Conservation (phyloP, 2,888 invertebrate genomes). For the Cheilosia soror region DNA sequence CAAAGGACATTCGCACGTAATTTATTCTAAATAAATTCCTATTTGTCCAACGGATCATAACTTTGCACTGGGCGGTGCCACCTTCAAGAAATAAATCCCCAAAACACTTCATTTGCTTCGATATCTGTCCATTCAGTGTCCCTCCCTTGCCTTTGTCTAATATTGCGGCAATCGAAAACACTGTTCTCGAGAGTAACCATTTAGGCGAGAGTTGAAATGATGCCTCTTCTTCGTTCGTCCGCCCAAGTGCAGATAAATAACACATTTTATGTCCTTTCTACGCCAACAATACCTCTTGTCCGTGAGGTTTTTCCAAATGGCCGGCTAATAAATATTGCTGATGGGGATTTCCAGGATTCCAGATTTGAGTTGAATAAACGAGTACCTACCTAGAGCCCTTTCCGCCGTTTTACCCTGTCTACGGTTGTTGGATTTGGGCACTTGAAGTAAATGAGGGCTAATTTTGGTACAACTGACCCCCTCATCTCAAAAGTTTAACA, state of each 20-base stretch:
- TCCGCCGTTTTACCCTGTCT: background rate
- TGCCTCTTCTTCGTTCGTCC: constrained; percentile 31
- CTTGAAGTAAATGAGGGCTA: constrained; percentile 60
- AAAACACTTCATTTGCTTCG: constrained; percentile 54
- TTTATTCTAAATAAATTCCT: constrained; percentile 19
- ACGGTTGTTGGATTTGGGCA: constrained; percentile 30
- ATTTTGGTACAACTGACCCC: constrained; percentile 49
- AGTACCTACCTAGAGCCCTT: constrained; percentile 8
- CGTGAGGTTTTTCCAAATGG: constrained; percentile 70
- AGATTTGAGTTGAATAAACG: constrained; percentile 64
- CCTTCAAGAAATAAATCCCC: constrained; percentile 56
- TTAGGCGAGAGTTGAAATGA: background rate
- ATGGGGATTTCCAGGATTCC: constrained; percentile 53
- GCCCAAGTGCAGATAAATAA: constrained; percentile 60
- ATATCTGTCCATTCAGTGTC: constrained; percentile 34
- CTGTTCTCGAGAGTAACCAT: background rate
- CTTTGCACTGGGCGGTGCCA: background rate
- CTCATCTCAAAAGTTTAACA: constrained; percentile 51
- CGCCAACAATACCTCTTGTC: constrained; percentile 70
- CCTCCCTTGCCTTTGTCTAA: constrained; percentile 39
- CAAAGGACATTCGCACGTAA: no score
- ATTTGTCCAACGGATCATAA: constrained; percentile 10
- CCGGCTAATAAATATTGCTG: constrained; percentile 71
- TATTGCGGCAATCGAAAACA: constrained; percentile 30
- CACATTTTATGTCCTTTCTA: constrained; percentile 60